Percentiles rank a stretch among this genome's conserved stretches.
Evolutionary conservation across 2,113 vertebrate species (phyloP).

Genomic region (Gorsachius goisagi): DNA sequence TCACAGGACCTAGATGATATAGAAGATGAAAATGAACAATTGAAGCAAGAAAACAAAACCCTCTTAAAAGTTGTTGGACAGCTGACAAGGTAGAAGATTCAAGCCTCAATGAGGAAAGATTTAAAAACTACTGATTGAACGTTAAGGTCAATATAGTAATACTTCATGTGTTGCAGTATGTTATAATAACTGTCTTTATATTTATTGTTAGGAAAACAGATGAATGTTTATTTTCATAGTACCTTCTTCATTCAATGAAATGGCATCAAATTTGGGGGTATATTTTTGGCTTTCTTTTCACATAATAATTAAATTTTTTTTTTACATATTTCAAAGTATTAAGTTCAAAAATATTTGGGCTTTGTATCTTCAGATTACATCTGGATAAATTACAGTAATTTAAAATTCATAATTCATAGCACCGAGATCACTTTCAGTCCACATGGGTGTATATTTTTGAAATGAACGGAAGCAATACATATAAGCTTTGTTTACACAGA

Average conservation of each 20-base stretch:
- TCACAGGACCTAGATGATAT: constrained; percentile 95
- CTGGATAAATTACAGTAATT: background rate
- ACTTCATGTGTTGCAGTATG: constrained; percentile 70
- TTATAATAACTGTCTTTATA: constrained; percentile 75
- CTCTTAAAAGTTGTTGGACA: constrained; percentile 98
- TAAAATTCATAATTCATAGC: constrained; percentile 36
- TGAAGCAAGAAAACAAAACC: constrained; percentile 99
- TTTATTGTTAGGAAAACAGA: constrained; percentile 78
- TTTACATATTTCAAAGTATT: background rate
- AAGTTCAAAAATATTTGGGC: background rate
- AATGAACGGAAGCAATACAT: constrained; percentile 47
- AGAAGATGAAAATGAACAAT: constrained; percentile 97
- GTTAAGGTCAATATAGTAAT: constrained; percentile 65
- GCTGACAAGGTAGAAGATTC: constrained; percentile 93
- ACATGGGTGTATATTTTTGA: constrained; percentile 52
- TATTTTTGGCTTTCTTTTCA: constrained; percentile 43
- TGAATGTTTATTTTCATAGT: constrained; percentile 76
- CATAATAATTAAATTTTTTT: constrained; percentile 15
- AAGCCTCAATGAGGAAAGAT: constrained; percentile 50
- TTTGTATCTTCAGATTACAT: constrained; percentile 54
- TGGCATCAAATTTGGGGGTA: constrained; percentile 24
- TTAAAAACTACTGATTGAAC: constrained; percentile 82
- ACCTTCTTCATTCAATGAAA: constrained; percentile 54
- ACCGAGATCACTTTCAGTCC: constrained; percentile 53
- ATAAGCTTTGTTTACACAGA: constrained; percentile 76